These are phyloP conservation scores for Ophion ellenae DNA, from an alignment of 2,888 invertebrate species.

Conservation along the genomic window DNA sequence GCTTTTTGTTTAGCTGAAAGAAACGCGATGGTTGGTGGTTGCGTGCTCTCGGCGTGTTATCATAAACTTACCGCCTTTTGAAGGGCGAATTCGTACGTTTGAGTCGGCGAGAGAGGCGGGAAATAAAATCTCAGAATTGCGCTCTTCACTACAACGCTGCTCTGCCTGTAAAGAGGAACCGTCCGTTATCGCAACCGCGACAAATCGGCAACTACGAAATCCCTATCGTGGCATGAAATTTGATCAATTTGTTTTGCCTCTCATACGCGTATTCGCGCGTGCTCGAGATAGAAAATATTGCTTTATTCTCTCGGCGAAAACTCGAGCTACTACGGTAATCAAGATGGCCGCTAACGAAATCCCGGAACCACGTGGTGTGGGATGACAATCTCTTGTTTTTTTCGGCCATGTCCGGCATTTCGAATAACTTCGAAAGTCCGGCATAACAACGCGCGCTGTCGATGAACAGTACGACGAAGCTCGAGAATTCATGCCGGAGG, in stretches of 20 bases:
- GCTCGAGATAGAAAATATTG: neutral
- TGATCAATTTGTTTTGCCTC: conserved; percentile 17
- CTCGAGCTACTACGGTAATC: conserved; percentile 4
- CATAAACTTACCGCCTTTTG: too few species aligned
- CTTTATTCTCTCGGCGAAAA: conserved; percentile 6
- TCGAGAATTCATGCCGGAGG: conserved; percentile 45
- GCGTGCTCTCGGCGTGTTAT: too few species aligned
- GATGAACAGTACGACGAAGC: conserved; percentile 57
- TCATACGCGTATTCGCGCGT: neutral
- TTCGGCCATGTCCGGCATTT: neutral
- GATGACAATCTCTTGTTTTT: conserved; percentile 3
- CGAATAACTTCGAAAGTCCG: neutral
- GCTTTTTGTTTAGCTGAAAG: too few species aligned
- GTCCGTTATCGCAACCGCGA: too few species aligned
- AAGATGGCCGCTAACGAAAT: conserved; percentile 26
- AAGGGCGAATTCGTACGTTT: too few species aligned
- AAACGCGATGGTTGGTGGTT: too few species aligned
- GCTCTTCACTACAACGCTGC: too few species aligned
- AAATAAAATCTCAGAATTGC: too few species aligned
- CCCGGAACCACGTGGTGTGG: conserved; percentile 26
- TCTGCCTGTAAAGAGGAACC: too few species aligned
- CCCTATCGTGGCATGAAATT: conserved; percentile 16
- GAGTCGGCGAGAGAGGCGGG: too few species aligned
- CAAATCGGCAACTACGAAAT: conserved; percentile 27
- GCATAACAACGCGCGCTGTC: conserved; percentile 59